Evolutionary conservation across 2,797 vertebrate species (phyloP).

Genomic region (Euphonia xanthogaster): DNA sequence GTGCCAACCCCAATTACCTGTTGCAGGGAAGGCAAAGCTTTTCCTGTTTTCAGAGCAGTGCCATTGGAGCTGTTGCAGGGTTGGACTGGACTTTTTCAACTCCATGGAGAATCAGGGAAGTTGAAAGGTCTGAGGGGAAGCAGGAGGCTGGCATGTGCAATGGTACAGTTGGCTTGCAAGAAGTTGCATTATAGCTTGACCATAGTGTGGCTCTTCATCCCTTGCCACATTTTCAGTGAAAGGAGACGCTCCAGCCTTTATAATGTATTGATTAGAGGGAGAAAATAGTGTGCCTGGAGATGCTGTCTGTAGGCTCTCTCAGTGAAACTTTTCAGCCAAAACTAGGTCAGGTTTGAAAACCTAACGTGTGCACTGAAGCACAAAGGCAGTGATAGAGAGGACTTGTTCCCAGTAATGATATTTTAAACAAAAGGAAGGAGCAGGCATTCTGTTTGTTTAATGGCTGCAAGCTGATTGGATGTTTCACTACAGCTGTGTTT

Average conservation of each 20-base stretch:
- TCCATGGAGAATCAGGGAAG: not conserved
- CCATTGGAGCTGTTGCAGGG: fast-evolving
- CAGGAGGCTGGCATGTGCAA: not conserved
- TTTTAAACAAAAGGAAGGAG: constrained; percentile 30
- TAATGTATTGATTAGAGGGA: not conserved
- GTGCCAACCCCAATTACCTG: not conserved
- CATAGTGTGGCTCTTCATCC: not conserved
- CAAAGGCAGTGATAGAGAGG: not conserved
- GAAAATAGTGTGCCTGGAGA: fast-evolving
- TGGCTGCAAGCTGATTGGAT: not conserved
- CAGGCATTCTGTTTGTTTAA: constrained; percentile 7
- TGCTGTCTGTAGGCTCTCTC: not conserved
- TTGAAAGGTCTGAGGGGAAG: not conserved
- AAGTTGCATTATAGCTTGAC: not conserved
- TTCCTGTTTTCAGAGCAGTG: not conserved
- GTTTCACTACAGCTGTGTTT: constrained; percentile 19
- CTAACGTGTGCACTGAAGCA: not conserved
- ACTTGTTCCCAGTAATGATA: constrained; percentile 3
- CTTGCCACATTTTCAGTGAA: not conserved
- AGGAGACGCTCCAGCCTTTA: not conserved
- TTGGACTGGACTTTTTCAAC: not conserved
- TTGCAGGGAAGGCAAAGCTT: not conserved
- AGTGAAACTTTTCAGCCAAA: not conserved
- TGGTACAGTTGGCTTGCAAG: not conserved
- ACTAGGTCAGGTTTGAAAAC: constrained; percentile 35